Percentiles rank a stretch among this genome's conserved stretches.
Conservation (phyloP, 92 coral and sea anemone genomes). For the Desmophyllum pertusum region DNA sequence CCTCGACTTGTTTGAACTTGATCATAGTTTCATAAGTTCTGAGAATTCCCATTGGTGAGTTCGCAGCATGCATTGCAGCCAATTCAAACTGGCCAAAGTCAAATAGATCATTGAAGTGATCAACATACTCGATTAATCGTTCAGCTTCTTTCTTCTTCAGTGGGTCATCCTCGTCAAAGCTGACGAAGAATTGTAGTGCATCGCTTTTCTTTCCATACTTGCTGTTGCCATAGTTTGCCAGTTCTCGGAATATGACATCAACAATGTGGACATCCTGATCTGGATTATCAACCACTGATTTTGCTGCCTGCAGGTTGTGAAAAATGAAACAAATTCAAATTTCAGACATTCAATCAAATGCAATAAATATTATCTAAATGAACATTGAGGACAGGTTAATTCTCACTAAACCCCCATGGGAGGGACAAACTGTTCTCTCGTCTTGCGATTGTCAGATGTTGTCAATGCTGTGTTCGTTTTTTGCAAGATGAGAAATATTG, state of each 20-base stretch:
- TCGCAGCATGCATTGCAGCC: slow-evolving; percentile 99
- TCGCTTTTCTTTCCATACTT: slow-evolving; percentile 76
- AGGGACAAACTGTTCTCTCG: no score
- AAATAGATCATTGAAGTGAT: slow-evolving; percentile 93
- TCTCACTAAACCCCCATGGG: no score
- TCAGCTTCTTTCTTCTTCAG: slow-evolving; percentile 97
- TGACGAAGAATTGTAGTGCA: slow-evolving; percentile 73
- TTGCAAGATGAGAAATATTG: no score
- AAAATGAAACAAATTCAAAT: background rate
- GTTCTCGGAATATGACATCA: slow-evolving; percentile 80
- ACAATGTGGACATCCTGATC: slow-evolving; percentile 65
- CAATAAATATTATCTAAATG: background rate
- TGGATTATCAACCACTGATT: slow-evolving; percentile 71
- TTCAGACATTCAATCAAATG: background rate
- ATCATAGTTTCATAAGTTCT: slow-evolving; percentile 93
- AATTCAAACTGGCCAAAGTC: slow-evolving; percentile 92
- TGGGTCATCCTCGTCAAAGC: slow-evolving; percentile 99
- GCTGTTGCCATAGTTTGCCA: slow-evolving; percentile 82
- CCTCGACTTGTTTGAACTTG: slow-evolving; percentile 84
- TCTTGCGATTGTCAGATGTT: no score
- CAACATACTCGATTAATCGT: slow-evolving; percentile 86
- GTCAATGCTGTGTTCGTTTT: no score
- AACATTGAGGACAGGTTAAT: no score
- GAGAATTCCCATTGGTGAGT: slow-evolving; percentile 91
- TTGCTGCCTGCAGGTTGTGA: slow-evolving; percentile 65